Percentiles rank a stretch among this genome's conserved stretches.
phyloP scores from a whole-genome alignment of 2,797 vertebrate genomes.

The Merluccius polli region DNA sequence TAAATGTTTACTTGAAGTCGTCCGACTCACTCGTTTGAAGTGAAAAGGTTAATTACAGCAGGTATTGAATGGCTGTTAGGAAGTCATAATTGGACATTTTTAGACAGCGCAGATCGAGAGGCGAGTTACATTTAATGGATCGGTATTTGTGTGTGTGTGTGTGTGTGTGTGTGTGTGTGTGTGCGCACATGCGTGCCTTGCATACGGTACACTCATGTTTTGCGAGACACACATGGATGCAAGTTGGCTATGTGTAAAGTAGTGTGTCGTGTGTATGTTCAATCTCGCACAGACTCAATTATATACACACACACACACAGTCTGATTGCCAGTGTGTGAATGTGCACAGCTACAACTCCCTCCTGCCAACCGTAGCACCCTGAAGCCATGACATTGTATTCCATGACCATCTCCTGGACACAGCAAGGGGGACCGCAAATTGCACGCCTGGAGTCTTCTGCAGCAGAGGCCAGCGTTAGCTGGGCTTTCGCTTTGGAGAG shows the following conservation, averaged over 20 bases:
- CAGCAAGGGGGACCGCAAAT: conserved; percentile 11
- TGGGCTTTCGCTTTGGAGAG: conserved; percentile 10
- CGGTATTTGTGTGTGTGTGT: not conserved
- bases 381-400: conserved; percentile 43
- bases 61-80: conserved; percentile 27
- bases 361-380: conserved; percentile 23
- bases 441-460: conserved; percentile 24
- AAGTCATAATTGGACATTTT: conserved; percentile 16
- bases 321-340: conserved; percentile 13
- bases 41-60: conserved; percentile 44
- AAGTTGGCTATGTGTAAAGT: not conserved
- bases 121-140: not conserved
- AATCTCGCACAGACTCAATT: not conserved
- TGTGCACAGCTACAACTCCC: conserved; percentile 33
- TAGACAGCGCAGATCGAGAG: not conserved
- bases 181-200: too few relatives aligned
- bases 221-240: not conserved
- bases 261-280: too few relatives aligned
- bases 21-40: conserved; percentile 32
- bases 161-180: not conserved
- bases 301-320: not conserved
- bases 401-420: conserved; percentile 29
- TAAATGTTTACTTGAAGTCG: conserved; percentile 35
- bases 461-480: not conserved
- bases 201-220: not conserved